A percentile compares a stretch with the other conserved stretches of the same genome.
Conservation (phyloP, 1,140 invertebrate species). For the Trialeurodes vaporariorum region DNA sequence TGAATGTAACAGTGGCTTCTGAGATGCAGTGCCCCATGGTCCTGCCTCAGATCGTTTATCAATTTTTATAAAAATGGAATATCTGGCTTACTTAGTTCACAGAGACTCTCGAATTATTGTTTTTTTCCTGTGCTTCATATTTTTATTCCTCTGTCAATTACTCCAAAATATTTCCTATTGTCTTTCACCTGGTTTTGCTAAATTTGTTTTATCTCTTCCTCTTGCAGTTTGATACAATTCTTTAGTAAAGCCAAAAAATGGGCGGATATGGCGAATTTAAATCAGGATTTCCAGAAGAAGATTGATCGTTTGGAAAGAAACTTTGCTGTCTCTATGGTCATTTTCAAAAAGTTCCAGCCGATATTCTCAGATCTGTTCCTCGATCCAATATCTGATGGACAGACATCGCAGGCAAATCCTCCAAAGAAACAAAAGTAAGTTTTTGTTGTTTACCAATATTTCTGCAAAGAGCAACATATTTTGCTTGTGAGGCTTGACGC, state of each 20-base stretch:
- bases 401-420: conserved; percentile 39
- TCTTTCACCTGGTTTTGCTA: too few relatives aligned
- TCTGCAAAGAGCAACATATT: too few relatives aligned
- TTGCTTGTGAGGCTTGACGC: too few relatives aligned
- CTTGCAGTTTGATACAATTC: conserved; percentile 78
- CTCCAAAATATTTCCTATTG: conserved; percentile 3
- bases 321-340: conserved; percentile 87
- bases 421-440: conserved; percentile 56
- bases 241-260: conserved; percentile 92
- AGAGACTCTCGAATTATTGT: background rate
- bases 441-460: too few relatives aligned
- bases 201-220: conserved; percentile 15
- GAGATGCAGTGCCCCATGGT: too few relatives aligned
- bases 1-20: too few relatives aligned
- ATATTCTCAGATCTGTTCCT: conserved; percentile 78
- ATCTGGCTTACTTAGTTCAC: too few relatives aligned
- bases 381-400: conserved; percentile 38
- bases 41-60: too few relatives aligned
- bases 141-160: background rate
- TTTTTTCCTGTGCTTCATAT: conserved; percentile 5
- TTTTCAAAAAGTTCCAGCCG: conserved; percentile 86
- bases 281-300: conserved; percentile 70
- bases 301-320: conserved; percentile 80
- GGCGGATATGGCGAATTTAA: conserved; percentile 86
- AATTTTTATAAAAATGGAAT: too few relatives aligned